Percentiles rank a stretch among this genome's conserved stretches.
These are phyloP conservation scores for Falco cherrug DNA, from an alignment of 2,797 vertebrate species.

Conservation along the genomic window DNA sequence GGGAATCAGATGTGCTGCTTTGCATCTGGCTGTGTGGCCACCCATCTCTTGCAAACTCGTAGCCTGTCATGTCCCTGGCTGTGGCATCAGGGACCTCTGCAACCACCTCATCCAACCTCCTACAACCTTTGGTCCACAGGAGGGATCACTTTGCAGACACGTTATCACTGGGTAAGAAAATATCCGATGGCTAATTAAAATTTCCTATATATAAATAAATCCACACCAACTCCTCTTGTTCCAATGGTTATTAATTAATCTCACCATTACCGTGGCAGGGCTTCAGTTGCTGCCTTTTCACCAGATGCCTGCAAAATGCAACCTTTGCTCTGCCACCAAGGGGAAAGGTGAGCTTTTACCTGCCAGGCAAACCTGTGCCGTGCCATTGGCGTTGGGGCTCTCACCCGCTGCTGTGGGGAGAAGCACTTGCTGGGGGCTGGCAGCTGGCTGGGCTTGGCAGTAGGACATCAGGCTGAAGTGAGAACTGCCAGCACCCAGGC, in stretches of 20 bases:
- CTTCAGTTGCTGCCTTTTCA: neutral
- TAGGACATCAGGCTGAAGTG: rapidly evolving
- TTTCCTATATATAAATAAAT: neutral
- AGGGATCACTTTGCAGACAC: neutral
- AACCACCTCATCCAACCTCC: neutral
- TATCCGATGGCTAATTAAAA: neutral
- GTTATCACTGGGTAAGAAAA: neutral
- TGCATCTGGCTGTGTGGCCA: neutral
- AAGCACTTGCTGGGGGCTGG: neutral
- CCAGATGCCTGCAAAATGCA: neutral
- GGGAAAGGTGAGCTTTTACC: neutral
- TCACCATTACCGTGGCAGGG: neutral
- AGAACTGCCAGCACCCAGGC: neutral
- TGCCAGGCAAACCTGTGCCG: neutral
- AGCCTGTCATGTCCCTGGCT: neutral
- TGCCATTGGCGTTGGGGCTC: rapidly evolving
- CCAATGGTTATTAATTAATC: neutral
- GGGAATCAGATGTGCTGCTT: neutral
- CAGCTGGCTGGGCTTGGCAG: neutral
- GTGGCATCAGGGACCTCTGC: neutral
- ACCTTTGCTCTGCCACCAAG: rapidly evolving
- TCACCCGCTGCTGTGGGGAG: neutral
- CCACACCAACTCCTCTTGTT: neutral
- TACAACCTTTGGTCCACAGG: rapidly evolving
- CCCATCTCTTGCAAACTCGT: rapidly evolving